Evolutionary conservation across 2,888 invertebrate species (phyloP).

Genomic region (Drosophila borborema): DNA sequence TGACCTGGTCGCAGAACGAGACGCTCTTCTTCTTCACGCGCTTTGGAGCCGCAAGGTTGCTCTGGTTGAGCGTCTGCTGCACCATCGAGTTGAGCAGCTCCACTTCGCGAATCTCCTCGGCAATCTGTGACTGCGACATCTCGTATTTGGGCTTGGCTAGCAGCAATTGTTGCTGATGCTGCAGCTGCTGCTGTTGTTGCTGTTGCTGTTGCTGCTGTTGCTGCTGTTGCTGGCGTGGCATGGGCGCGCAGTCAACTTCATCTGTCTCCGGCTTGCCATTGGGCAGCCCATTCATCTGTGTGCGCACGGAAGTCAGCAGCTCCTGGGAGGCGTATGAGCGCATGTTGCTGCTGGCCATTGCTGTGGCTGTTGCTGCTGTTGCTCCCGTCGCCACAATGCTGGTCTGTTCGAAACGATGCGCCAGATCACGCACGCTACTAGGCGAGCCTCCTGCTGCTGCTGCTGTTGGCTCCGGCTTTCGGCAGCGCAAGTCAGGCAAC

Average conservation of each 20-base stretch:
- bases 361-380: not conserved
- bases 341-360: slow-evolving; percentile 50
- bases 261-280: slow-evolving; percentile 70
- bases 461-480: not conserved
- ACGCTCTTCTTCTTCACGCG: slow-evolving; percentile 96
- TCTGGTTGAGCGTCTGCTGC: slow-evolving; percentile 86
- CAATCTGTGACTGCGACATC: slow-evolving; percentile 86
- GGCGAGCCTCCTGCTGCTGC: slow-evolving; percentile 36
- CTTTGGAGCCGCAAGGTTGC: slow-evolving; percentile 84
- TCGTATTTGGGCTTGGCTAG: slow-evolving; percentile 84
- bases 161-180: slow-evolving; percentile 50
- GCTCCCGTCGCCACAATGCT: not conserved
- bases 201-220: slow-evolving; percentile 54
- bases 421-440: slow-evolving; percentile 90
- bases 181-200: slow-evolving; percentile 31
- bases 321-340: slow-evolving; percentile 84
- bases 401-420: slow-evolving; percentile 91
- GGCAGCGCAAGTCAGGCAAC: slow-evolving; percentile 83
- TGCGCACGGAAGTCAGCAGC: slow-evolving; percentile 82
- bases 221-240: slow-evolving; percentile 47
- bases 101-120: slow-evolving; percentile 87
- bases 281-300: slow-evolving; percentile 86
- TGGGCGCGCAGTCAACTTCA: slow-evolving; percentile 81
- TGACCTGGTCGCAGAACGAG: slow-evolving; percentile 97
- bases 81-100: slow-evolving; percentile 87